Conservation (phyloP, 2,888 invertebrate species). For the Drosophila kanekoi region DNA sequence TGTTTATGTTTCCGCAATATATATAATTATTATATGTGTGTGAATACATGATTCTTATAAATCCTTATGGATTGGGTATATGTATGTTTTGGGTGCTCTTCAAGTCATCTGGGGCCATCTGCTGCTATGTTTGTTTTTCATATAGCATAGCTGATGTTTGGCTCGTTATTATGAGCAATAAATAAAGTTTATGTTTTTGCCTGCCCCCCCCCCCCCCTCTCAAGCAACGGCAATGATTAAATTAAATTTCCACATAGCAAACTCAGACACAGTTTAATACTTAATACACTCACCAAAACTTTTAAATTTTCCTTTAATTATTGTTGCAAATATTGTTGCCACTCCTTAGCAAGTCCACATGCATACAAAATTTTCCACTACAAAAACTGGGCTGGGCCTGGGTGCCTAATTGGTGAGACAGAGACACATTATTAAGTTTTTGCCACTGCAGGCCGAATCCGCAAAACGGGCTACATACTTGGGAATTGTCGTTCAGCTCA, state of each 20-base stretch:
- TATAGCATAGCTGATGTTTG: constrained; percentile 36
- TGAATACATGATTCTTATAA: constrained; percentile 24
- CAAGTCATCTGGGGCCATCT: constrained; percentile 28
- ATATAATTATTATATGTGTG: constrained; percentile 18
- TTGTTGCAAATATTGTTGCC: neutral
- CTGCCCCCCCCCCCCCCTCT: too few species aligned
- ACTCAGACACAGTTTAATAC: constrained; percentile 3
- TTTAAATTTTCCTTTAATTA: constrained; percentile 12
- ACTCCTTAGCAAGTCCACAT: constrained; percentile 14
- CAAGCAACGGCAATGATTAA: constrained; percentile 7
- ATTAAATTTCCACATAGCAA: constrained; percentile 1
- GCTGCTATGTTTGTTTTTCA: constrained; percentile 13
- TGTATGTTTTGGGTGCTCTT: constrained; percentile 15
- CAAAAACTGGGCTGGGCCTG: constrained; percentile 4
- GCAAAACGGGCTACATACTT: constrained; percentile 20
- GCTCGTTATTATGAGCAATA: constrained; percentile 27
- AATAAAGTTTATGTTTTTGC: constrained; percentile 34
- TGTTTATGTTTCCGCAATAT: constrained; percentile 52
- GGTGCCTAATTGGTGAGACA: constrained; percentile 34
- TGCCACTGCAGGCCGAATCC: constrained; percentile 5
- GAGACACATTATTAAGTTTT: constrained; percentile 17
- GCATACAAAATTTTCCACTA: constrained; percentile 41
- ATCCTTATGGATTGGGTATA: constrained; percentile 41
- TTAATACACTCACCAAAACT: neutral
- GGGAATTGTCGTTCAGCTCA: constrained; percentile 1